phyloP scores from a whole-genome alignment of 2,797 vertebrate genomes.

The Phataginus tricuspis region DNA sequence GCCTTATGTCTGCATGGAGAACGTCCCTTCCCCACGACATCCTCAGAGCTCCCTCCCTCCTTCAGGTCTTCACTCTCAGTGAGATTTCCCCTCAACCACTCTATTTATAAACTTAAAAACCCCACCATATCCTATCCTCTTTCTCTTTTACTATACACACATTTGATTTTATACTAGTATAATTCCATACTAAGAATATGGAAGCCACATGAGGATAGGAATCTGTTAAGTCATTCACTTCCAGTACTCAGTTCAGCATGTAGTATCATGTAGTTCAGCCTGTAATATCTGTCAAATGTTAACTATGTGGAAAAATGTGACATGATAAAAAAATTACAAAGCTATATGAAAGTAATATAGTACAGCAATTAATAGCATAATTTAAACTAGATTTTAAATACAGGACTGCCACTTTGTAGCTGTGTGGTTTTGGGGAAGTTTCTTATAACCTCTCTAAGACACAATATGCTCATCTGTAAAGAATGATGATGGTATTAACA shows the following conservation, averaged over 20 bases:
- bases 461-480: background rate
- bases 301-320: background rate
- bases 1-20: background rate
- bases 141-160: background rate
- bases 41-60: background rate
- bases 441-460: background rate
- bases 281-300: background rate
- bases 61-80: background rate
- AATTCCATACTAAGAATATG: background rate
- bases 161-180: background rate
- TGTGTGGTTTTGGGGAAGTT: background rate
- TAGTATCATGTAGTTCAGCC: too few species aligned
- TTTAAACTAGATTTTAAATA: constrained; percentile 27
- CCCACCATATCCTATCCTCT: background rate
- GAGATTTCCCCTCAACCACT: background rate
- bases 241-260: background rate
- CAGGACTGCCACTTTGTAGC: background rate
- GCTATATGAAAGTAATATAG: background rate
- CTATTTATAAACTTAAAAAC: background rate
- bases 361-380: background rate
- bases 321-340: constrained; percentile 31
- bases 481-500: background rate
- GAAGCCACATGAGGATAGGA: background rate
- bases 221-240: constrained; percentile 28
- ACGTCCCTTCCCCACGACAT: background rate